Percentiles rank a stretch among this genome's conserved stretches.
Evolutionary conservation across 2,797 vertebrate species (phyloP).

Genomic region (Tadarida brasiliensis): DNA sequence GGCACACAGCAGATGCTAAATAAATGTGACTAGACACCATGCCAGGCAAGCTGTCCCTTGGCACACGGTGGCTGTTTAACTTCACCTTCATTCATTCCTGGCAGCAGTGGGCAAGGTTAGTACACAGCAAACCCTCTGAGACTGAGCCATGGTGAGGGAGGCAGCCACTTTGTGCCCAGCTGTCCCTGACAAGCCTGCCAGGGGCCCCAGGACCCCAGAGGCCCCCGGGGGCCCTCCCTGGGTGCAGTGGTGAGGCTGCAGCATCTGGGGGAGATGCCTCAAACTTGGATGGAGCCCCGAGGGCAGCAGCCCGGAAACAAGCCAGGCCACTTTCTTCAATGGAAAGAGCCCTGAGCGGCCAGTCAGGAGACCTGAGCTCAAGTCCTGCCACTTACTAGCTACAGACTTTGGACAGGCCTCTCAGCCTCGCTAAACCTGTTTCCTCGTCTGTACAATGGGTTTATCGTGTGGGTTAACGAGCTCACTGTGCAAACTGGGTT

Average conservation of each 20-base stretch:
- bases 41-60: background rate
- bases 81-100: background rate
- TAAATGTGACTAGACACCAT: background rate
- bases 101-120: background rate
- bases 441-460: slow-evolving; percentile 14
- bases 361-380: background rate
- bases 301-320: too few relatives aligned
- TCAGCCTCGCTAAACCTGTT: background rate
- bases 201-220: background rate
- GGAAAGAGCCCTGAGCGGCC: background rate
- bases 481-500: background rate
- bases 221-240: background rate
- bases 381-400: background rate
- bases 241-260: background rate
- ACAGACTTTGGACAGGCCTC: background rate
- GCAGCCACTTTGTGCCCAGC: background rate
- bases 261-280: background rate
- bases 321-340: background rate
- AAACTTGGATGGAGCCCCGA: background rate
- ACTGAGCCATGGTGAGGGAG: background rate
- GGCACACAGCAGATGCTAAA: background rate
- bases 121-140: background rate
- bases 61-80: background rate
- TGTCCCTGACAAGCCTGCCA: background rate
- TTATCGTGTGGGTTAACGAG: background rate